Evolutionary conservation across 2,113 vertebrate genomes (phyloP).

Genomic region (Piprites chloris): DNA sequence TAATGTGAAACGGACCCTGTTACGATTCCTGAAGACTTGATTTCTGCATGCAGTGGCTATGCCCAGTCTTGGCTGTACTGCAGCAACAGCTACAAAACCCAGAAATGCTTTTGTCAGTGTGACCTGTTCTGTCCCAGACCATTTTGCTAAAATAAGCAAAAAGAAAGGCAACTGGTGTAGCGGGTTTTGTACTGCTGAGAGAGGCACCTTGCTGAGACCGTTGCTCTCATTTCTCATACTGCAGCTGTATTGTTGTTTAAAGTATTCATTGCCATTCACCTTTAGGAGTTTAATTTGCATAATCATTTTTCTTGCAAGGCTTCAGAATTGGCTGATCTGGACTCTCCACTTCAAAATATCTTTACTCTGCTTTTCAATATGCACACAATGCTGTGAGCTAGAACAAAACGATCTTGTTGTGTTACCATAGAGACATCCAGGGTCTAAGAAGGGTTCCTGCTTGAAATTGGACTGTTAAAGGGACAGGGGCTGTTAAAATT

Average conservation of each 20-base stretch:
- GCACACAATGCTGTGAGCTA: constrained; percentile 42
- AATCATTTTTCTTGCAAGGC: constrained; percentile 48
- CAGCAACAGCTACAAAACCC: not conserved
- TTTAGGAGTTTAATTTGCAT: constrained; percentile 40
- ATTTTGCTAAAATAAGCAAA: constrained; percentile 19
- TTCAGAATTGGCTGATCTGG: constrained; percentile 44
- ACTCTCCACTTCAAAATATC: constrained; percentile 47
- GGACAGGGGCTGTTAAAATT: constrained; percentile 46
- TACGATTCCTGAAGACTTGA: not conserved
- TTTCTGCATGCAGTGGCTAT: not conserved
- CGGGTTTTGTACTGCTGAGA: constrained; percentile 2
- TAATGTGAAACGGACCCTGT: not conserved
- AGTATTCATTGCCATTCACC: constrained; percentile 35
- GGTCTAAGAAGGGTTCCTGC: constrained; percentile 49
- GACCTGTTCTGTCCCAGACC: not conserved
- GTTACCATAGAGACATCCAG: constrained; percentile 64
- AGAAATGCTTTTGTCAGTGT: not conserved
- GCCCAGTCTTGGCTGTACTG: not conserved
- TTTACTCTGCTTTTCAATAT: constrained; percentile 61
- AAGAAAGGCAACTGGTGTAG: not conserved
- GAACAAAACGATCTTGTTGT: constrained; percentile 58
- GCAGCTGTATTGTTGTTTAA: not conserved
- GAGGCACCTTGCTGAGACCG: not conserved
- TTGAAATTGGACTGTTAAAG: constrained; percentile 35
- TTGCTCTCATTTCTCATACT: constrained; percentile 35